These are phyloP conservation scores for Pegoplata infirma DNA, from an alignment of 2,888 invertebrate genomes.

Conservation along the genomic window DNA sequence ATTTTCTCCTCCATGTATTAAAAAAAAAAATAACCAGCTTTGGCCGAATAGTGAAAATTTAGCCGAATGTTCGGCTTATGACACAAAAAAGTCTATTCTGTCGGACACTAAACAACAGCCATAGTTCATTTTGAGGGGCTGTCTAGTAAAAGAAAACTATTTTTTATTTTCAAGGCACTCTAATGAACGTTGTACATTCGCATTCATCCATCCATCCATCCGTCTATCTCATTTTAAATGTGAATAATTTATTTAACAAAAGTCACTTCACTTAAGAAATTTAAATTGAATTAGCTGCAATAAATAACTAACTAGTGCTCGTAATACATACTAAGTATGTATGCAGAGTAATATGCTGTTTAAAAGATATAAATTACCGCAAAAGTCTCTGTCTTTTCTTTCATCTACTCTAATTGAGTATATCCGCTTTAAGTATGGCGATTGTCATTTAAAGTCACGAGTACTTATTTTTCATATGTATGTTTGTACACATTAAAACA, in stretches of 20 bases:
- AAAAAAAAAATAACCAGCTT: too few species aligned
- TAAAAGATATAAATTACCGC: slow-evolving; percentile 60
- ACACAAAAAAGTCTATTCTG: too few species aligned
- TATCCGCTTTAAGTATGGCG: slow-evolving; percentile 74
- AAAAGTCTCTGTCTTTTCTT: slow-evolving; percentile 38
- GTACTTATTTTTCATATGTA: slow-evolving; percentile 31
- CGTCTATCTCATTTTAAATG: slow-evolving; percentile 40
- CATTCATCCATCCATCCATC: too few species aligned
- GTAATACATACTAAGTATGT: slow-evolving; percentile 2
- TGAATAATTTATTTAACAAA: slow-evolving; percentile 54
- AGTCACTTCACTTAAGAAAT: slow-evolving; percentile 59
- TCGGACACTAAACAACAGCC: too few species aligned
- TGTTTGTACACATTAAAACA: background rate
- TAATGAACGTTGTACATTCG: too few species aligned
- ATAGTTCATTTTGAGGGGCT: too few species aligned
- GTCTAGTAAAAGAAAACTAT: too few species aligned
- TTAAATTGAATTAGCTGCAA: slow-evolving; percentile 65
- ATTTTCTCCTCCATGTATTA: too few species aligned
- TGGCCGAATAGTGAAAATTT: too few species aligned
- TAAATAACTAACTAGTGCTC: slow-evolving; percentile 39
- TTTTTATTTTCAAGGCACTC: too few species aligned
- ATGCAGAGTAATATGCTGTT: slow-evolving; percentile 27
- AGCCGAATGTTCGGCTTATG: too few species aligned
- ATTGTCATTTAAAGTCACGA: slow-evolving; percentile 67
- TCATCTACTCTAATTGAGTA: slow-evolving; percentile 70